These are phyloP conservation scores for Cydia fagiglandana DNA, from an alignment of 1,140 invertebrate genomes.

Conservation along the genomic window DNA sequence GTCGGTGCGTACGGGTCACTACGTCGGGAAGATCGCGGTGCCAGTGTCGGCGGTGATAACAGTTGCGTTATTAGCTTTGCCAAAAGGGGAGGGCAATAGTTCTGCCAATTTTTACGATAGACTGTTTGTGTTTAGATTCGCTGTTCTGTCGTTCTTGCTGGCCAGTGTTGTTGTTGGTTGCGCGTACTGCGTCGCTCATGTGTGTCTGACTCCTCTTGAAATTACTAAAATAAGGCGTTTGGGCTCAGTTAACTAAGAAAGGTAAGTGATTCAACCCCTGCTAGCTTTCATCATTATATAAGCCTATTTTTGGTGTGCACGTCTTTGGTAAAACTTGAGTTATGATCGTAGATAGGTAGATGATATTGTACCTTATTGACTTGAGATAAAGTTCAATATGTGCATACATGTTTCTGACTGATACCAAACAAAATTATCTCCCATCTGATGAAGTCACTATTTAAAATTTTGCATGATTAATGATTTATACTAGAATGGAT, in stretches of 20 bases:
- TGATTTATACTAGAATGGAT: not conserved
- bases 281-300: not conserved
- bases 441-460: not conserved
- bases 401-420: not conserved
- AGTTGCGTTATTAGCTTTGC: conserved; percentile 60
- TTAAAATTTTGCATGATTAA: not conserved
- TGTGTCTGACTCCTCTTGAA: conserved; percentile 61
- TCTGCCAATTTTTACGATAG: conserved; percentile 70
- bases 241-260: conserved; percentile 50
- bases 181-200: conserved; percentile 58
- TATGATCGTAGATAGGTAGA: not conserved
- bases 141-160: conserved; percentile 57
- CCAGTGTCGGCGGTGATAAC: conserved; percentile 56
- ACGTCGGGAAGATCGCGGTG: conserved; percentile 62
- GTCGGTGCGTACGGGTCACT: conserved; percentile 67
- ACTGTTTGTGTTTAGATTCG: conserved; percentile 59
- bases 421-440: not conserved
- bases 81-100: conserved; percentile 50
- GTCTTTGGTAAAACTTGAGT: conserved; percentile 36
- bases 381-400: not conserved
- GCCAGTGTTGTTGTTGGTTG: conserved; percentile 53
- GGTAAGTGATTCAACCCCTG: conserved; percentile 45
- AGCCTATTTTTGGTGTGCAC: conserved; percentile 26
- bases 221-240: conserved; percentile 64
- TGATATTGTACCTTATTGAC: too few relatives aligned